Evolutionary conservation across 2,113 vertebrate genomes (phyloP), one percentile per base, ranked within the genome.

Genomic region (Sialia sialis): DNA sequence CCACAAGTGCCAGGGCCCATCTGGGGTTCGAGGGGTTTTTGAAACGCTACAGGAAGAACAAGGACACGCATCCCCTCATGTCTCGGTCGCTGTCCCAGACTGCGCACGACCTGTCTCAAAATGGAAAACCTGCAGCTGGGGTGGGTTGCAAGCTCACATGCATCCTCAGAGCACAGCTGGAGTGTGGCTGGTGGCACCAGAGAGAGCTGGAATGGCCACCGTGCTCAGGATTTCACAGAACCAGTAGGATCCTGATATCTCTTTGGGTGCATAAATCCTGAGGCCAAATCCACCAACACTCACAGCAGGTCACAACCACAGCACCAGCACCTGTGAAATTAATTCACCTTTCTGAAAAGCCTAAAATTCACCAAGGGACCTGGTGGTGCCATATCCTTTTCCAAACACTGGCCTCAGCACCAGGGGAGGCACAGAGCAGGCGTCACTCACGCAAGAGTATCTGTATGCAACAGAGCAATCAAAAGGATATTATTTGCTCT

Each of bases 351-450:
- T 36, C 4, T 25, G 34, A 54, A 62, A 27, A 51, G 36, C 8
- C 52, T 10, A 8, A 32, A 60, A 34, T 3, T 26, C 18, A 25
- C 19, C 29, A 34, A 49, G 34, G 26, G 41, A 32, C 30, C 19
- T 0, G 0, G 19, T 8, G 54, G 56, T 63, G 51, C 29, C 0
- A 0, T 12, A 6, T 30, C 30, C 7, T 43, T 17, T 8, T 21
- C n/a, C 51, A 2, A 52, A n/a, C 15, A 14, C 13, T 2, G 12
- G 34, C 52, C 46, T n/a, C 62, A 9, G 25, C 7, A 8, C 29
- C 18, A 52, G 11, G 17, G 84, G 16, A 30, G n/a, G 63, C 56
- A 25, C 27, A 13, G 58, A 25, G 12, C 56, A 43, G 87, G 6
- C 23, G 1, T 32, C 73, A 25, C 32, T 34, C 69, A 17, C 11